Evolutionary conservation across 64 coral and sea anemone genomes (phyloP).

Genomic region (Montipora efflorescens): DNA sequence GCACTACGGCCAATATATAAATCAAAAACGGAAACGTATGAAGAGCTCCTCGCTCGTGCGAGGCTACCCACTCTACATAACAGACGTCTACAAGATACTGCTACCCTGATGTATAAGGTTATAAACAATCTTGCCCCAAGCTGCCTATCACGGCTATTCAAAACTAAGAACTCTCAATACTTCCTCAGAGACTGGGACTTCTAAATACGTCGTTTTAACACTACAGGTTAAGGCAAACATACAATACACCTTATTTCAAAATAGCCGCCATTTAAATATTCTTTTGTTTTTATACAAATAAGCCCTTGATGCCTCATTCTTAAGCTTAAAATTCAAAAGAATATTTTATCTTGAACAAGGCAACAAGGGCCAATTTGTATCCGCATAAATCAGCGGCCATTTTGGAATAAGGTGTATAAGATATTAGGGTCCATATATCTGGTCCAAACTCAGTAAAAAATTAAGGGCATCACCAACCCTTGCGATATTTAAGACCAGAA

Average conservation of each 20-base stretch:
- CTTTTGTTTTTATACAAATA: too few relatives aligned
- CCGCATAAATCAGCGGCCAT: too few relatives aligned
- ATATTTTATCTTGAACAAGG: too few relatives aligned
- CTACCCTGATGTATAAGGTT: constrained; percentile 57
- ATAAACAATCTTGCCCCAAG: constrained; percentile 19
- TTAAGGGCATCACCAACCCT: not conserved
- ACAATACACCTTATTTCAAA: not conserved
- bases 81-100: constrained; percentile 30
- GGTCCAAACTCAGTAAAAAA: not conserved
- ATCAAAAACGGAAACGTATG: constrained; percentile 36
- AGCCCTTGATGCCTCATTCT: too few relatives aligned
- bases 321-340: too few relatives aligned
- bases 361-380: too few relatives aligned
- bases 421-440: constrained; percentile 14
- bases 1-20: constrained; percentile 44
- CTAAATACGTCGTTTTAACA: constrained; percentile 44
- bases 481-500: not conserved
- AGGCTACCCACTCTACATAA: constrained; percentile 24
- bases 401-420: not conserved
- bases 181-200: constrained; percentile 24
- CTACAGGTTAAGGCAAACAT: not conserved
- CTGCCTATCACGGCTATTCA: not conserved
- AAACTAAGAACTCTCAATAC: not conserved
- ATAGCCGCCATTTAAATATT: too few relatives aligned
- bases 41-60: not conserved